Base-by-base conservation (phyloP, 2,113 vertebrate genomes). In the Albula glossodonta region DNA sequence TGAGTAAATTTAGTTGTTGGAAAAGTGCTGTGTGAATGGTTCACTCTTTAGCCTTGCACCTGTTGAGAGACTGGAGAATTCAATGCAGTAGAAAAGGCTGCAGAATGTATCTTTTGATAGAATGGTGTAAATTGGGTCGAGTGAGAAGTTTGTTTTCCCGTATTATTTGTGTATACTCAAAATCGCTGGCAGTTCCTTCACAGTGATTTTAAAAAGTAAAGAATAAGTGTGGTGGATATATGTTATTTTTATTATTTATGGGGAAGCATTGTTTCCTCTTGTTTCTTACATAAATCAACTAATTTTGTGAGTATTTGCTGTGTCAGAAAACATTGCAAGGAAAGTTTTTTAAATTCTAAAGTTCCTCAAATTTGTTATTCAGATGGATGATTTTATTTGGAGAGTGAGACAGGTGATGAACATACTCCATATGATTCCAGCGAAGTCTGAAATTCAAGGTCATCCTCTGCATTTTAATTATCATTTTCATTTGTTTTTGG, bases 91-190 rank as follows among this genome's bases (percentile, higher is more conserved):
- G 48, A 80, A 80, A 80, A 5, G 60, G 41, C 78, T 25, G 53
- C 22, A 41, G 41, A n/a, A 57, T 78, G 41, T 53, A 80, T 11
- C 19, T 80, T 80, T 80, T 63, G 50, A 66, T 80, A 57, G 22
- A 78, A 80, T 51, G 15, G 51, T 53, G 70, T 41, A 80, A 85
- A 80, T 63, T 63, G n/a, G 84, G 84, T 80, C 78, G 78, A 63
- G 11, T 0, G 49, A 56, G 78, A 51, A 51, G 78, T 63, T 63
- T 85, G 60, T 63, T 63, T 11, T 78, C 17, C 77, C 8, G 8
- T 12, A 81, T 85, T 85, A 85, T 81, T 80, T 85, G 22, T 56
- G 66, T 85, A 78, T 56, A 85, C 66, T 60, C 78, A 48, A 80
- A 63, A 85, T 78, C 31, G 25, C 56, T 66, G 56, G 78, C 19